phyloP scores from a whole-genome alignment of 1,140 invertebrate genomes.

The Drosophila athabasca region DNA sequence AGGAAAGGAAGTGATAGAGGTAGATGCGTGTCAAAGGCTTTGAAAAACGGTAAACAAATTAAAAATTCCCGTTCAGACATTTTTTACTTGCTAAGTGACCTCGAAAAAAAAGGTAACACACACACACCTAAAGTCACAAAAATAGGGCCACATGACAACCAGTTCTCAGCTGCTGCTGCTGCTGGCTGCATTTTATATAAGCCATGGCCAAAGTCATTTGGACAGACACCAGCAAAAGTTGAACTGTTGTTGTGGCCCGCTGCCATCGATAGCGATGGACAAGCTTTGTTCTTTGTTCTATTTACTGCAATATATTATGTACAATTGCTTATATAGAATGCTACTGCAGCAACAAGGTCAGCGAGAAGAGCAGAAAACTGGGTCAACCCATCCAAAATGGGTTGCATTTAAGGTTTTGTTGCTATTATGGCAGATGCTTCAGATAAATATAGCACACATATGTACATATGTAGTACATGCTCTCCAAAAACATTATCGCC shows the following conservation, averaged over 20 bases:
- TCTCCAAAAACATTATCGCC: not conserved
- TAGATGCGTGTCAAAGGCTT: slow-evolving; percentile 14
- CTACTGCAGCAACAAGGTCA: slow-evolving; percentile 62
- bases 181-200: slow-evolving; percentile 63
- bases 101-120: slow-evolving; percentile 35
- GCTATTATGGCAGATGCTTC: slow-evolving; percentile 1
- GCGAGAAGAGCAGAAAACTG: slow-evolving; percentile 47
- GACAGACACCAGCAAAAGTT: slow-evolving; percentile 10
- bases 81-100: slow-evolving; percentile 41
- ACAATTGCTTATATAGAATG: slow-evolving; percentile 14
- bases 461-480: not conserved
- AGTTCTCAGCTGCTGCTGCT: slow-evolving; percentile 9
- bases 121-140: slow-evolving; percentile 1
- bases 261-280: slow-evolving; percentile 28
- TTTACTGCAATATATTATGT: slow-evolving; percentile 18
- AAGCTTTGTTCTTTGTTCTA: slow-evolving; percentile 13
- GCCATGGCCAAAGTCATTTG: slow-evolving; percentile 60
- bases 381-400: slow-evolving; percentile 71
- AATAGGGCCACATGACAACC: slow-evolving; percentile 31
- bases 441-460: slow-evolving; percentile 43
- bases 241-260: slow-evolving; percentile 14
- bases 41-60: slow-evolving; percentile 48
- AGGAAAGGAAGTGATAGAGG: not conserved
- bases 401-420: slow-evolving; percentile 32
- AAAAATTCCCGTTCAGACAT: slow-evolving; percentile 40